Base-by-base conservation (phyloP, 1,140 invertebrate species). In the Grapholita molesta region DNA sequence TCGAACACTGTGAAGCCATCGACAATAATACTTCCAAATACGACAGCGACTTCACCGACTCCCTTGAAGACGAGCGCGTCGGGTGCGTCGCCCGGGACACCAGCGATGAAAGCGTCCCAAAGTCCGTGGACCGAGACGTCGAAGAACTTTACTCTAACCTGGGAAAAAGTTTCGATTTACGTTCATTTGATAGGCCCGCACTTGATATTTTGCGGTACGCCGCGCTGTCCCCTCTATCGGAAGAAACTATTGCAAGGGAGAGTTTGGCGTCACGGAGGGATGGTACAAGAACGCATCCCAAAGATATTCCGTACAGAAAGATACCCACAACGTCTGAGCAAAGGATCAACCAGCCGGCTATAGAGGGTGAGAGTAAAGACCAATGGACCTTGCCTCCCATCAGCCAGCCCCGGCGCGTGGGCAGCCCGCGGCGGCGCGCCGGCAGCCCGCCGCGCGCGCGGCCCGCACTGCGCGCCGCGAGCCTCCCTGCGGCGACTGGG, bases 61-160 rank as follows among this genome's bases (percentile, higher is more conserved):
- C 38, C 6, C 38, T 42, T n/a, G 38, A 42, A 42, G 38, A 18
- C 38, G 15, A 42, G 12, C 38, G n/a, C 38, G 12, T n/a, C 3
- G 9, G 78, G 71, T 28, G 6, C 38, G 38, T 15, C 11, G 28
- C 3, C 28, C 28, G 28, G 11, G 78, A 72, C 32, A 38, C 67
- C 11, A 82, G 77, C 28, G 82, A 84, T 33, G 71, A 64, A 0
- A 83, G 78, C 67, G 70, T 80, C 25, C 72, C 79, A 9, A 83
- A 78, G 52, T 88, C 82, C 8, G 68, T 88, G 8, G 81, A 86
- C 64, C 78, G 77, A 38, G 85, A 88, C 66, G 76, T 88, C 21
- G 79, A 83, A 66, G 80, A 86, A 42, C 69, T 90, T 1, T 88
- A 89, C 65, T 75, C 42, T 5, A 87, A 81, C 67, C 66, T 89